A percentile compares a stretch with the other conserved stretches of the same genome.
Conservation (phyloP, 2,113 vertebrate species). For the Etia nguti region DNA sequence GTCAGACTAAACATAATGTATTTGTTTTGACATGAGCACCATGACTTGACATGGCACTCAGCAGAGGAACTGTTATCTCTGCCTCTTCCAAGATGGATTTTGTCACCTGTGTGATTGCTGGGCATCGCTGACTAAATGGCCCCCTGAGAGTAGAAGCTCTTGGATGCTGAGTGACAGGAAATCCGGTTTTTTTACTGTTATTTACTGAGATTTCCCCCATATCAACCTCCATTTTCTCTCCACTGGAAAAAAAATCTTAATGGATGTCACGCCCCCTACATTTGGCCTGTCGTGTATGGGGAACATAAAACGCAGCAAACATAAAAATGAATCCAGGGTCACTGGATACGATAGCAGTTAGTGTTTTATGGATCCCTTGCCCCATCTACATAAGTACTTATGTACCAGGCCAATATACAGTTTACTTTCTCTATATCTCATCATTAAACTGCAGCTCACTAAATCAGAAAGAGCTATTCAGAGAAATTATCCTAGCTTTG, state of each 20-base stretch:
- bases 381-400: background rate
- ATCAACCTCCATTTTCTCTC: background rate
- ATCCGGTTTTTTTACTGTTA: background rate
- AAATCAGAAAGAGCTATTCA: conserved; percentile 20
- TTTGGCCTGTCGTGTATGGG: background rate
- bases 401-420: background rate
- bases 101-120: conserved; percentile 4
- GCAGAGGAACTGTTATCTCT: background rate
- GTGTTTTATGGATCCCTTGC: background rate
- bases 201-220: background rate
- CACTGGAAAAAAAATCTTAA: background rate
- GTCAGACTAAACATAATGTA: background rate
- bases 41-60: background rate
- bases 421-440: background rate
- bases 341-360: background rate
- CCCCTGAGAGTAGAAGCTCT: background rate
- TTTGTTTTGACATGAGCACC: background rate
- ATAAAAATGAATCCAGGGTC: background rate
- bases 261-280: background rate
- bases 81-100: background rate
- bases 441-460: background rate
- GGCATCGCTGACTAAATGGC: background rate
- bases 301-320: background rate
- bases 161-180: background rate
- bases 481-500: background rate